Evolutionary conservation across 1,140 invertebrate species (phyloP).

Genomic region (Paraescarpia echinospica): DNA sequence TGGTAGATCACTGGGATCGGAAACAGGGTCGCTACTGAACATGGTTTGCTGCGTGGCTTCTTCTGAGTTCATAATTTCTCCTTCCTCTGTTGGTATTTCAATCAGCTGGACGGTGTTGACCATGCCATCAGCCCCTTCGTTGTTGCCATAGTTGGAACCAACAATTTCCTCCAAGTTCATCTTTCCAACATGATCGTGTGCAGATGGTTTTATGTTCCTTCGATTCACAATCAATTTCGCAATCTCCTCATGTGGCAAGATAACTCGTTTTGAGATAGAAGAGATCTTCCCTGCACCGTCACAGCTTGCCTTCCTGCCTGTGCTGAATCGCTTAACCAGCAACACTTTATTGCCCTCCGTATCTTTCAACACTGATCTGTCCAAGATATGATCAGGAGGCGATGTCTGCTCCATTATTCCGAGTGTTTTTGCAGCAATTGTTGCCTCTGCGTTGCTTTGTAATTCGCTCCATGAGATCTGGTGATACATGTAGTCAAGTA

Average conservation of each 20-base stretch:
- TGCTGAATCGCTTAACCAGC: not conserved
- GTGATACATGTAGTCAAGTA: conserved; percentile 17
- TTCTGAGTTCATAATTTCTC: not conserved
- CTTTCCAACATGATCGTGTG: not conserved
- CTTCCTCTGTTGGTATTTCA: not conserved
- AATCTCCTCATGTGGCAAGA: not conserved
- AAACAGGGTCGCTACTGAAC: not conserved
- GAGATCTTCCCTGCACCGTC: conserved; percentile 8
- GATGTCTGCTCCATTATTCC: conserved; percentile 1
- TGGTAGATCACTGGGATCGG: not conserved
- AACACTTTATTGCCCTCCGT: conserved; percentile 12
- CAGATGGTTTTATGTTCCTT: not conserved
- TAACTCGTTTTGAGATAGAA: conserved; percentile 5
- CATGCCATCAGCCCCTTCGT: not conserved
- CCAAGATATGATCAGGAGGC: not conserved
- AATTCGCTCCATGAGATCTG: conserved; percentile 9
- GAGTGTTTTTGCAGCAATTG: conserved; percentile 1
- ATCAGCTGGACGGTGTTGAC: not conserved
- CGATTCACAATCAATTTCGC: not conserved
- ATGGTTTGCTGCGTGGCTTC: not conserved
- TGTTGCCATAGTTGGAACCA: not conserved
- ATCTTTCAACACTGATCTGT: not conserved
- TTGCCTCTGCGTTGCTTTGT: not conserved
- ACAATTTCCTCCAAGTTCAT: not conserved
- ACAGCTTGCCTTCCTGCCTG: not conserved